Percentiles rank a stretch among this genome's conserved stretches.
These are phyloP conservation scores for Poeciliopsis paucimaculata DNA, from an alignment of 2,797 vertebrate species.

Conservation along the genomic window DNA sequence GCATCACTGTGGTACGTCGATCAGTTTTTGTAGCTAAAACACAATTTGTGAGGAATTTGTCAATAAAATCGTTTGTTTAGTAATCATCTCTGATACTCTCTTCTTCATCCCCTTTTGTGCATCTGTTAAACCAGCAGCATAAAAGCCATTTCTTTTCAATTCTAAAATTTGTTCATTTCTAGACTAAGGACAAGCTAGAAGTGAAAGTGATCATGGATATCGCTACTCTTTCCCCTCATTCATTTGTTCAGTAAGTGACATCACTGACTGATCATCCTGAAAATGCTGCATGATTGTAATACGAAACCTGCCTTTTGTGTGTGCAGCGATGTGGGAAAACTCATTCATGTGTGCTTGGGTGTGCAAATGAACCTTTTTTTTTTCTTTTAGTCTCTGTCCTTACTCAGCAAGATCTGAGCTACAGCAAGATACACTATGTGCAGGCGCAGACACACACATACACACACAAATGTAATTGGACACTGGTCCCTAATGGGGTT, in stretches of 20 bases:
- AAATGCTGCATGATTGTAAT: constrained; percentile 65
- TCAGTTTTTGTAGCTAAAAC: neutral
- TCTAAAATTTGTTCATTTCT: neutral
- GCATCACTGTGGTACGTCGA: neutral
- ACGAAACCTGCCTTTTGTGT: constrained; percentile 41
- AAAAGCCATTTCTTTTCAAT: neutral
- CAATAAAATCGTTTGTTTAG: neutral
- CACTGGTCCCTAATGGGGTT: constrained; percentile 68
- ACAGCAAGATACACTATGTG: constrained; percentile 37
- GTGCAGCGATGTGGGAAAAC: constrained; percentile 30
- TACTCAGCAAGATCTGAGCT: constrained; percentile 64
- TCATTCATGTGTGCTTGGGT: constrained; percentile 7
- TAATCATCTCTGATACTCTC: neutral
- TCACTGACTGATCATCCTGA: constrained; percentile 41
- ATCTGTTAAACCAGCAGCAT: neutral
- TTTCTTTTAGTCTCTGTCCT: constrained; percentile 37
- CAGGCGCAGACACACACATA: constrained; percentile 11
- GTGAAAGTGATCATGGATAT: neutral
- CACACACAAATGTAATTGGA: constrained; percentile 60
- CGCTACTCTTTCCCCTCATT: constrained; percentile 2
- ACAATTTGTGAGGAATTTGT: neutral
- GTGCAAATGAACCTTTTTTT: constrained; percentile 22
- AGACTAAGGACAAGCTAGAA: neutral
- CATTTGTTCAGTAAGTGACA: constrained; percentile 49
- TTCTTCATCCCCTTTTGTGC: neutral